Percentiles rank a stretch among this genome's conserved stretches.
Conservation (phyloP, 2,797 vertebrate genomes). For the Acestrorhynchus altus region DNA sequence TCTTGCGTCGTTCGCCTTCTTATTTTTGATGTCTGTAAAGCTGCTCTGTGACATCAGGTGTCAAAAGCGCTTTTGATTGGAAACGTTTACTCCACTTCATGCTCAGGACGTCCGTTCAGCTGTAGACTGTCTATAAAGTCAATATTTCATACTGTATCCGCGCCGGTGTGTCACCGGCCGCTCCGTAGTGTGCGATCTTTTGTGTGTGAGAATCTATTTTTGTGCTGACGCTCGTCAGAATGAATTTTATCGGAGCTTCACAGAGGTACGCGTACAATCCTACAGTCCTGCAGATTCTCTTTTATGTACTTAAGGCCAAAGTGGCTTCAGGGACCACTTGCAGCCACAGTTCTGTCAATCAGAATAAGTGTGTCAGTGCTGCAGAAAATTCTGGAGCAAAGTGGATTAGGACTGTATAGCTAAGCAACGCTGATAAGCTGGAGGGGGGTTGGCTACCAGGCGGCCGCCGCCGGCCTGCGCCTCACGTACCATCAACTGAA, state of each 20-base stretch:
- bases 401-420: conserved; percentile 69
- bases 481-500: conserved; percentile 19
- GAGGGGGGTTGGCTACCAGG: conserved; percentile 43
- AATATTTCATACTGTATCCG: no score
- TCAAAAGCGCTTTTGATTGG: no score
- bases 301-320: conserved; percentile 23
- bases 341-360: conserved; percentile 42
- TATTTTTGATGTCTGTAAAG: no score
- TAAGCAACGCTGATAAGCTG: conserved; percentile 63
- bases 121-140: no score
- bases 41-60: no score
- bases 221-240: background rate
- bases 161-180: no score
- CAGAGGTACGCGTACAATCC: conserved; percentile 5
- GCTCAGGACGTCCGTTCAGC: no score
- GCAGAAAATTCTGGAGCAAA: conserved; percentile 59
- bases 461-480: conserved; percentile 40
- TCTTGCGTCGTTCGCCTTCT: no score
- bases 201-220: background rate
- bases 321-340: conserved; percentile 19
- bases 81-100: no score
- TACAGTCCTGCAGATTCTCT: conserved; percentile 16
- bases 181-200: background rate
- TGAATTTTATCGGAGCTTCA: background rate
- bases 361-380: conserved; percentile 47